These are phyloP conservation scores for Pachyrhynchus sulphureomaculatus DNA, from an alignment of 1,140 invertebrate genomes.

Conservation along the genomic window DNA sequence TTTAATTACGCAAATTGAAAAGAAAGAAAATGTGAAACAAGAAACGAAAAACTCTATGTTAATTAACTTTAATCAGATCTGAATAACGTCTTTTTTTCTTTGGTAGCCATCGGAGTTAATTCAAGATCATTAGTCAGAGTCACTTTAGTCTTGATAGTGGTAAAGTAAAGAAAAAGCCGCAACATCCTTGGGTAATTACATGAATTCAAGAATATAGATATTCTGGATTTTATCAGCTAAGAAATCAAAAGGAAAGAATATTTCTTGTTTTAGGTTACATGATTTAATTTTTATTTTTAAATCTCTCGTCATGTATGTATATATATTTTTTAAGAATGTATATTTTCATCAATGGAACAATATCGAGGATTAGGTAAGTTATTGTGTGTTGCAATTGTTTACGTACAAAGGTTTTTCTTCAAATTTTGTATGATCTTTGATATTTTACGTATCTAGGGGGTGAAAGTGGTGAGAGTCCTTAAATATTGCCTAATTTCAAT, in stretches of 20 bases:
- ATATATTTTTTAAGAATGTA: too few species aligned
- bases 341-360: too few species aligned
- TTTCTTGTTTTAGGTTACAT: constrained; percentile 1
- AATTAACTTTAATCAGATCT: constrained; percentile 40
- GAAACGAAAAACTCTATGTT: constrained; percentile 35
- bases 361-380: too few species aligned
- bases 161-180: constrained; percentile 28
- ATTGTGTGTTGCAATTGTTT: too few species aligned
- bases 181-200: constrained; percentile 25
- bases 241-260: constrained; percentile 4
- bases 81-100: constrained; percentile 38
- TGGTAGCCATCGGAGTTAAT: constrained; percentile 34
- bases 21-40: constrained; percentile 21
- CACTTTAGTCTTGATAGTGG: constrained; percentile 33
- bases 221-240: constrained; percentile 21
- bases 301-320: too few species aligned
- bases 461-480: too few species aligned
- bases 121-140: constrained; percentile 37
- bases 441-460: too few species aligned
- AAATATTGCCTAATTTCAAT: too few species aligned
- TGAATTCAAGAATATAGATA: constrained; percentile 25
- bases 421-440: too few species aligned
- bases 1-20: constrained; percentile 24
- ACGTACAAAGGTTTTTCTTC: too few species aligned
- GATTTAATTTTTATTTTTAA: too few species aligned